A percentile compares a stretch with the other conserved stretches of the same genome.
These are phyloP conservation scores for Tenthredo notha DNA, from an alignment of 2,888 invertebrate species.

Conservation along the genomic window DNA sequence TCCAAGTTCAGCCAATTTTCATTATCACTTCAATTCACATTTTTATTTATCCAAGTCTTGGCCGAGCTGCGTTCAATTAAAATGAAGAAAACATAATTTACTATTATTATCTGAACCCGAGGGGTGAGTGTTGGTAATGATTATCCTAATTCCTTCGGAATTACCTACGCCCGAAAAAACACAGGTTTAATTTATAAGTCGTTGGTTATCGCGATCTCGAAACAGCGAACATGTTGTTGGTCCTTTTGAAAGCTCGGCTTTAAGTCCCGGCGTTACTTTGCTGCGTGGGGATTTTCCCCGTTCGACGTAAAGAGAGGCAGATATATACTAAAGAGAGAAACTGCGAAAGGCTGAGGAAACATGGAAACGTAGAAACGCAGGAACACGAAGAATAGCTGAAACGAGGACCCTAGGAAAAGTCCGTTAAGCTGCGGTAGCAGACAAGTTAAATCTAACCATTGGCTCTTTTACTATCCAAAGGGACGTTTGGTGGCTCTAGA, in stretches of 20 bases:
- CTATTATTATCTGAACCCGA: background rate
- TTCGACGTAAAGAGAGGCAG: background rate
- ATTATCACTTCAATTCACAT: background rate
- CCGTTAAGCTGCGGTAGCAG: slow-evolving; percentile 37
- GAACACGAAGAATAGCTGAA: slow-evolving; percentile 12
- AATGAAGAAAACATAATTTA: background rate
- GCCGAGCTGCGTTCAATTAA: slow-evolving; percentile 15
- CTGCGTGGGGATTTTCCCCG: background rate
- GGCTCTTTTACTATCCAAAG: slow-evolving; percentile 37
- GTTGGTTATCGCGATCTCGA: background rate
- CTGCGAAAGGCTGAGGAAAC: background rate
- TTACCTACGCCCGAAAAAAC: background rate
- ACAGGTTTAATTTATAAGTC: background rate
- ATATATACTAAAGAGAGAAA: background rate
- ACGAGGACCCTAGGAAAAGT: slow-evolving; percentile 42
- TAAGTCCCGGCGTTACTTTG: background rate
- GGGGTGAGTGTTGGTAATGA: background rate
- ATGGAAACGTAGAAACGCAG: background rate
- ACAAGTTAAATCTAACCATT: slow-evolving; percentile 42
- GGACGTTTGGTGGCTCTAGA: slow-evolving; percentile 28
- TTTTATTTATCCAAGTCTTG: background rate
- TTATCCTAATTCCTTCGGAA: background rate
- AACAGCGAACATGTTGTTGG: background rate
- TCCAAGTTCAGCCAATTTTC: background rate
- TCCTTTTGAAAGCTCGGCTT: slow-evolving; percentile 17